Percentiles rank a stretch among this genome's conserved stretches.
Conservation (phyloP, 2,113 vertebrate species). For the Capreolus pygargus region DNA sequence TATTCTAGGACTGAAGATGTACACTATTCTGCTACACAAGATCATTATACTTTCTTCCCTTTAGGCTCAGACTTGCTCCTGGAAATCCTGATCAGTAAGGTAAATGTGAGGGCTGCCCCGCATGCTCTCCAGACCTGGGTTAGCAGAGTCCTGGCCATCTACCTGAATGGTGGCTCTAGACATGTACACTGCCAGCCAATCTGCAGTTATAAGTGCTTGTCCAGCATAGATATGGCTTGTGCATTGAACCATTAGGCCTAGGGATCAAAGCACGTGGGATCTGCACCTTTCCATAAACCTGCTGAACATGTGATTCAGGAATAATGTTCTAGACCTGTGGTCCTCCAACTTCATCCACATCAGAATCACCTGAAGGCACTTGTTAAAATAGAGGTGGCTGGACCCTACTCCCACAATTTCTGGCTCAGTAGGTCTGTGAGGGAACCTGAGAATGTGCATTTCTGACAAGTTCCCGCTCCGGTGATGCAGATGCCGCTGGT, state of each 20-base stretch:
- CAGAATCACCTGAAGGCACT: neutral
- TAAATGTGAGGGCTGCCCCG: neutral
- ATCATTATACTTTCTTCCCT: neutral
- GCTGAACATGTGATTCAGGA: neutral
- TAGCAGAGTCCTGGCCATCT: neutral
- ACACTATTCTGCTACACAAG: neutral
- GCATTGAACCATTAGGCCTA: neutral
- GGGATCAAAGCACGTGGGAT: neutral
- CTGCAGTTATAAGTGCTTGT: neutral
- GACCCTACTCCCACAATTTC: neutral
- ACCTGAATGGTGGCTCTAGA: neutral
- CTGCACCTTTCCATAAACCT: neutral
- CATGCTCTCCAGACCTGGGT: neutral
- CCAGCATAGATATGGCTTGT: neutral
- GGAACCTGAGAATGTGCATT: neutral
- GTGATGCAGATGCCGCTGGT: neutral
- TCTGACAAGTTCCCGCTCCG: neutral
- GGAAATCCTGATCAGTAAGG: neutral
- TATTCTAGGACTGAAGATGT: neutral
- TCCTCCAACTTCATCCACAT: neutral
- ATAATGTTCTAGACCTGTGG: neutral
- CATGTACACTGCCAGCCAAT: neutral
- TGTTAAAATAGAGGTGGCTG: neutral
- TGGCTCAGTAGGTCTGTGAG: neutral
- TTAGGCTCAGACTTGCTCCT: neutral